phyloP scores from a whole-genome alignment of 2,888 invertebrate genomes.

The Melinopterus prodromus region DNA sequence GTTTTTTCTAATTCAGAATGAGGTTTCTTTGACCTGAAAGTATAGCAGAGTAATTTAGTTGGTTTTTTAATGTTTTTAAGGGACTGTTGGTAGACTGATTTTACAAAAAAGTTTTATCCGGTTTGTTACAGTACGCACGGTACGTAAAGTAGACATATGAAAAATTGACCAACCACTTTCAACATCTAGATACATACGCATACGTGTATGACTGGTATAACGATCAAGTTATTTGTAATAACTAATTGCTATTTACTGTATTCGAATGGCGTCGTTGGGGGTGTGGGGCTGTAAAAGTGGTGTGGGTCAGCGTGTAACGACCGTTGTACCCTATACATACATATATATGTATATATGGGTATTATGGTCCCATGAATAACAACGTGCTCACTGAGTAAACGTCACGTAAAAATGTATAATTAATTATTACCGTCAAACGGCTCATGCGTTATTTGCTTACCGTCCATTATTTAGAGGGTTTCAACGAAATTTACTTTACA shows the following conservation, averaged over 20 bases:
- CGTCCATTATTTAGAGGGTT: slow-evolving; percentile 18
- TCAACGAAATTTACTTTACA: slow-evolving; percentile 24
- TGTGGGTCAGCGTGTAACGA: not conserved
- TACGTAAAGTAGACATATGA: not conserved
- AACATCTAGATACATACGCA: not conserved
- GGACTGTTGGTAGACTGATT: no score
- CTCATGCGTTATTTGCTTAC: slow-evolving; percentile 29
- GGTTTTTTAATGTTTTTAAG: no score
- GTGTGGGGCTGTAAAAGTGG: not conserved
- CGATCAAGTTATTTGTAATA: not conserved
- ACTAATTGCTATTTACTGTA: slow-evolving; percentile 4
- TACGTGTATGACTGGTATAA: not conserved
- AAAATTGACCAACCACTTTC: not conserved
- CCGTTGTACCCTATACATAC: not conserved
- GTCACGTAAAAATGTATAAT: slow-evolving; percentile 37
- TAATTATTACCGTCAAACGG: slow-evolving; percentile 37
- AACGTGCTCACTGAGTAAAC: slow-evolving; percentile 25
- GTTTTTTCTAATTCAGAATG: no score
- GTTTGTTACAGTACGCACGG: no score
- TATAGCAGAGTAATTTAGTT: no score
- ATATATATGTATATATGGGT: slow-evolving; percentile 16
- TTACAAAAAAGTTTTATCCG: no score
- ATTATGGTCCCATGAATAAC: slow-evolving; percentile 18
- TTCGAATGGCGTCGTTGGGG: slow-evolving; percentile 4
- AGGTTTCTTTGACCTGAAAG: no score